These are phyloP conservation scores for Gnatocerus cornutus DNA, from an alignment of 2,888 invertebrate species.

Conservation along the genomic window DNA sequence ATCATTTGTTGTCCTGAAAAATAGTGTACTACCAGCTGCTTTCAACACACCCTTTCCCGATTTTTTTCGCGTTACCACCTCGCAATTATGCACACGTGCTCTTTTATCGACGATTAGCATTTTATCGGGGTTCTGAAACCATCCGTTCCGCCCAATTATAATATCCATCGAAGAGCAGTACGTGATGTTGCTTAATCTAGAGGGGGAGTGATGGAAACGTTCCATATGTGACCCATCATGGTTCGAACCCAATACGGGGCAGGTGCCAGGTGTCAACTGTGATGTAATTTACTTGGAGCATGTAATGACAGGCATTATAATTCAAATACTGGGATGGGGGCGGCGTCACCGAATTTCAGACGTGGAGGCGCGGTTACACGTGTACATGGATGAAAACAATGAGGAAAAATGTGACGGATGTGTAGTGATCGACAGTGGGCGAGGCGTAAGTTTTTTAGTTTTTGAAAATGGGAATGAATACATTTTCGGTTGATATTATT, in stretches of 20 bases:
- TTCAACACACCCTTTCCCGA: neutral
- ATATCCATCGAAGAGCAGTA: conserved; percentile 6
- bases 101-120: conserved; percentile 14
- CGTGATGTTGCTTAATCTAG: conserved; percentile 43
- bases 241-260: conserved; percentile 42
- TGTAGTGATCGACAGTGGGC: neutral
- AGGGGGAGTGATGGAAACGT: conserved; percentile 39
- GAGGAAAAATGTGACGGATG: conserved; percentile 45
- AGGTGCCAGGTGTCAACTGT: conserved; percentile 53
- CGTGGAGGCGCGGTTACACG: conserved; percentile 40
- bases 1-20: too few species aligned
- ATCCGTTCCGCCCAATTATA: conserved; percentile 34
- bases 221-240: conserved; percentile 34
- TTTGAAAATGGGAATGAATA: too few species aligned
- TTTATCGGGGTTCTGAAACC: conserved; percentile 18
- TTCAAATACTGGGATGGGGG: conserved; percentile 50
- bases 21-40: neutral
- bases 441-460: neutral
- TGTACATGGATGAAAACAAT: conserved; percentile 37
- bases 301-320: conserved; percentile 53
- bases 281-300: conserved; percentile 53
- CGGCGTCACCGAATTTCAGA: conserved; percentile 44
- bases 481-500: neutral
- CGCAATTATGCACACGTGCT: conserved; percentile 14
- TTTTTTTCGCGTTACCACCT: conserved; percentile 4